Conservation (phyloP, 2,113 vertebrate genomes). For the Felis chaus region DNA sequence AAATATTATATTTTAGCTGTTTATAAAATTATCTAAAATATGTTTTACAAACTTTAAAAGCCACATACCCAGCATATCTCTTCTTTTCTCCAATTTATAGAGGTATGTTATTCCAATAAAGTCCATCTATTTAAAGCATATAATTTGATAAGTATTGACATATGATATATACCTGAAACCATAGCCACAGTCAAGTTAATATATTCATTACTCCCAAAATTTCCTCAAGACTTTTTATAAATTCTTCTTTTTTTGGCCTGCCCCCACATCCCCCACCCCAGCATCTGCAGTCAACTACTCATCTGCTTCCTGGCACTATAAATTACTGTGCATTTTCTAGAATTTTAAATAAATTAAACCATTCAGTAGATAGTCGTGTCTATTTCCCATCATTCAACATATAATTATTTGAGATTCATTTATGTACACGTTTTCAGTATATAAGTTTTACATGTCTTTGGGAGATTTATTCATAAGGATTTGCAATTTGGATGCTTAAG, state of each 20-base stretch:
- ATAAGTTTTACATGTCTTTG: neutral
- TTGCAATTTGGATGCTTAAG: neutral
- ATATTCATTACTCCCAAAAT: neutral
- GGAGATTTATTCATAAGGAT: neutral
- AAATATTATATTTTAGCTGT: neutral
- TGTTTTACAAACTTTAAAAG: neutral
- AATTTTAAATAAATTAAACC: neutral
- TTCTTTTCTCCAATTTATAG: neutral
- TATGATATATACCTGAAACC: neutral
- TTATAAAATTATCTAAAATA: slow-evolving; percentile 39
- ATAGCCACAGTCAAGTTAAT: neutral
- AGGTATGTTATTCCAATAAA: neutral
- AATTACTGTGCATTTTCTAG: neutral
- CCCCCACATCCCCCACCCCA: no score
- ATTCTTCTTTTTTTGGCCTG: neutral
- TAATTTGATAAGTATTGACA: neutral
- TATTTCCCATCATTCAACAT: neutral
- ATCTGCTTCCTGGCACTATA: neutral
- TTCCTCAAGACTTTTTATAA: neutral
- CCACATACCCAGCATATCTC: neutral
- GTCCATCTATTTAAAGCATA: neutral
- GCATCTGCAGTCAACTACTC: neutral
- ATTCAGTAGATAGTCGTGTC: neutral
- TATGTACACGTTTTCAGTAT: neutral
- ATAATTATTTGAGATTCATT: neutral